phyloP scores from a whole-genome alignment of 2,113 vertebrate genomes.

The Ivindomyrus marchei region DNA sequence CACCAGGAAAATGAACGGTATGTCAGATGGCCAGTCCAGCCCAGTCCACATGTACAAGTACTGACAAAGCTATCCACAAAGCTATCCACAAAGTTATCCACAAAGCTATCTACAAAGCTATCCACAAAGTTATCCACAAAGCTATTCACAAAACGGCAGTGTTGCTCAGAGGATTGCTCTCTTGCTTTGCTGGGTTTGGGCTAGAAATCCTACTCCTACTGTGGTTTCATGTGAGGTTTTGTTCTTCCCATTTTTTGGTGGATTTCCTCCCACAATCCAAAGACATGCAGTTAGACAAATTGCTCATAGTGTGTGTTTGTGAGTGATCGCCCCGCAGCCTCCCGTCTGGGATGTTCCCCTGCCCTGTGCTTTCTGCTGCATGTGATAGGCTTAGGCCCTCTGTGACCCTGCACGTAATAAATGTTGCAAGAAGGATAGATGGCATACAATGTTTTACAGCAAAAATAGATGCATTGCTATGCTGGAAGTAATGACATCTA shows the following conservation, averaged over 20 bases:
- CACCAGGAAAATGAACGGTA: background rate
- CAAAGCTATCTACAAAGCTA: too few species aligned
- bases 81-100: too few species aligned
- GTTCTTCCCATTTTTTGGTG: background rate
- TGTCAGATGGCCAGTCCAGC: background rate
- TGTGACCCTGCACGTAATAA: background rate
- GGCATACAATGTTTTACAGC: background rate
- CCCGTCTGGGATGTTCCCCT: background rate
- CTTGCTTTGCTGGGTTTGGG: background rate
- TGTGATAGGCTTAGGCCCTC: background rate
- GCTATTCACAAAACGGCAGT: background rate
- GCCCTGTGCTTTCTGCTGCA: background rate
- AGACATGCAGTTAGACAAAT: background rate
- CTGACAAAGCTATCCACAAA: background rate
- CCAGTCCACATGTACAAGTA: background rate
- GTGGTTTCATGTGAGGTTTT: background rate
- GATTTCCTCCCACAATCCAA: background rate
- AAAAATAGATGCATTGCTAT: background rate
- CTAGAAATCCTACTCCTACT: background rate
- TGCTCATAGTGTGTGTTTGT: background rate
- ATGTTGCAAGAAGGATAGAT: background rate
- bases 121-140: too few species aligned
- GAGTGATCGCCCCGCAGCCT: background rate
- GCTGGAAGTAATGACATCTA: background rate
- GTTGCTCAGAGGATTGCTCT: background rate